Percentiles rank a stretch among this genome's conserved stretches.
Conservation (phyloP, 2,113 vertebrate species). For the Spheniscus mendiculus region DNA sequence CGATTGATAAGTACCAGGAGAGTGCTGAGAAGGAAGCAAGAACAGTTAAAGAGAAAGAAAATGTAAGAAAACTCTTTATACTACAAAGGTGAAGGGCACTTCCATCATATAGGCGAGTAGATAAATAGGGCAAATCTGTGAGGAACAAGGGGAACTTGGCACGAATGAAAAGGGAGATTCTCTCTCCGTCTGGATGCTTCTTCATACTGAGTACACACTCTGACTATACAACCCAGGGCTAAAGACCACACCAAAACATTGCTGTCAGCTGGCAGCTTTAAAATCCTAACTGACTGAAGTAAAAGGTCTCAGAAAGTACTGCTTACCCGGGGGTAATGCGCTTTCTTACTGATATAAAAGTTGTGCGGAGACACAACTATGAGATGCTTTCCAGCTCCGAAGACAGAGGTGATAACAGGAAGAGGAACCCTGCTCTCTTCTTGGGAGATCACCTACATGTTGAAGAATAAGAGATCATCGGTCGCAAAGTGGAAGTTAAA, state of each 20-base stretch:
- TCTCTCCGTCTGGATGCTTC: background rate
- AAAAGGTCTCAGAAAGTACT: background rate
- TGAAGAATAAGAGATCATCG: background rate
- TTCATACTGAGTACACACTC: background rate
- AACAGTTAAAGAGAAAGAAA: background rate
- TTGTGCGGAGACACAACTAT: background rate
- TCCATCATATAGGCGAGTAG: accelerated
- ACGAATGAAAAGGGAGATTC: background rate
- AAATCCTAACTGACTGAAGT: background rate
- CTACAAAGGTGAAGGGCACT: background rate
- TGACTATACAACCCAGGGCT: background rate
- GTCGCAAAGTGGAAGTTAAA: background rate
- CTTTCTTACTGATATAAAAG: background rate
- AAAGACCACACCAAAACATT: background rate
- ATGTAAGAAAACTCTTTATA: background rate
- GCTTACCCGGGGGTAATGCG: accelerated
- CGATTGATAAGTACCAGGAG: background rate
- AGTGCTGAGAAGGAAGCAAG: background rate
- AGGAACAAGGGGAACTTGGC: background rate
- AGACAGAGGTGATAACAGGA: background rate
- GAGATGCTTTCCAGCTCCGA: background rate
- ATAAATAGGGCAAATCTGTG: background rate
- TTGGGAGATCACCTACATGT: background rate
- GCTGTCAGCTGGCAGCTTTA: background rate
- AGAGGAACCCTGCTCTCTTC: background rate